phyloP scores from a whole-genome alignment of 2,797 vertebrate species.

The Protonibea diacanthus region DNA sequence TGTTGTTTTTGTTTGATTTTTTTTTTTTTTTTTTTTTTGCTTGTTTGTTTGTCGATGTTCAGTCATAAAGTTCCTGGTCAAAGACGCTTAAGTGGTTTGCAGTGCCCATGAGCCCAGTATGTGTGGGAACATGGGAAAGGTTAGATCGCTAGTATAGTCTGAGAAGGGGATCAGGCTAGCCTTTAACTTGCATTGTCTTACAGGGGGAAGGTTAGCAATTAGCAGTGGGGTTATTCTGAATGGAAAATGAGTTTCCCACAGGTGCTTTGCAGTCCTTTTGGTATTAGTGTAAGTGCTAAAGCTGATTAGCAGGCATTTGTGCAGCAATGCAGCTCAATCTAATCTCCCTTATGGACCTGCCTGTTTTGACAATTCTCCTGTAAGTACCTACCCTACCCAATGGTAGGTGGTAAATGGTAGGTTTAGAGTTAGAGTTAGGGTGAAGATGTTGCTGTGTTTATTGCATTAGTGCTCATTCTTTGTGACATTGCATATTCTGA shows the following conservation, averaged over 20 bases:
- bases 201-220: conserved; percentile 70
- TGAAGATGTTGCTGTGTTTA: background rate
- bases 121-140: conserved; percentile 61
- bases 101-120: conserved; percentile 51
- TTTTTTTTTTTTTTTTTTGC: too few species aligned
- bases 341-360: conserved; percentile 59
- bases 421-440: conserved; percentile 4
- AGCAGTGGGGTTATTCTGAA: conserved; percentile 67
- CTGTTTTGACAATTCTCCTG: conserved; percentile 50
- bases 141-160: conserved; percentile 45
- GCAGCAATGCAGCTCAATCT: conserved; percentile 68
- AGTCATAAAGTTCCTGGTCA: conserved; percentile 32
- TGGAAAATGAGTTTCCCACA: conserved; percentile 80
- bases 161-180: conserved; percentile 51
- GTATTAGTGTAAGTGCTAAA: conserved; percentile 83
- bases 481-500: background rate
- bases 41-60: conserved; percentile 50
- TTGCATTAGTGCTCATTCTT: background rate
- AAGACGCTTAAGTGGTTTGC: conserved; percentile 55
- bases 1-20: conserved; percentile 26
- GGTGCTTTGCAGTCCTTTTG: conserved; percentile 75
- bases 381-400: conserved; percentile 36
- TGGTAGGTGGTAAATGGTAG: background rate
- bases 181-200: conserved; percentile 67
- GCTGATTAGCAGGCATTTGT: conserved; percentile 82